Base-by-base conservation (phyloP, 2,113 vertebrate genomes). In the Lampris incognitus region DNA sequence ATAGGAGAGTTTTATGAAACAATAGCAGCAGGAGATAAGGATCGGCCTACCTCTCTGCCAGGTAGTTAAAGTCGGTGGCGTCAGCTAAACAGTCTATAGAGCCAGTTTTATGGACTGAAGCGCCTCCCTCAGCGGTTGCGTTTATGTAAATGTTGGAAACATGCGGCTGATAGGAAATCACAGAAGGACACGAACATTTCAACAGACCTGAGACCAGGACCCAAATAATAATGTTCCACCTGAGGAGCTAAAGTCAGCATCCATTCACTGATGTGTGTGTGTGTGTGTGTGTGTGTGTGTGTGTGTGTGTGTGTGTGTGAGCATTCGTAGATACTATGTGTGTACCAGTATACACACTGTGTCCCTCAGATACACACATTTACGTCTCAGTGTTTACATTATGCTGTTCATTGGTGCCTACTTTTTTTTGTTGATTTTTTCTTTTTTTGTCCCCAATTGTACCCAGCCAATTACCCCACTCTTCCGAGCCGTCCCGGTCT, bases 401-500 rank as follows among this genome's bases (percentile, higher is more conserved):
- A 49, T 8, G 24, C 57, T 58, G 51, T 55, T 73, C 72, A 71
- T 83, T 65, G 74, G 68, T 76, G 57, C 81, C 63, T 57, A 24
- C 24, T 24, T 24, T 24, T 24, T 24, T 24, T 24, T 24, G 24
- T 24, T 24, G 24, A 24, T 24, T 24, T 24, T 24, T 24, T 24
- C 24, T 24, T 24, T 24, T 24, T 24, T 24, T 24, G 24, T 24
- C 24, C 24, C 24, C 24, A 0, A 24, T 24, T 24, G 24, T 24
- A 24, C 24, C 24, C 24, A 0, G 24, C 24, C 24, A 24, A 24
- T 24, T 24, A 24, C 24, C 24, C 24, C 24, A 24, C 24, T 24
- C 24, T 70, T 75, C 38, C 11, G 50, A 87, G 76, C 65, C 85
- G 88, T 79, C 83, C 77, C 87, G 90, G 89, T 88, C 89, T 81